Evolutionary conservation across 2,888 invertebrate species (phyloP).

Genomic region (Platerodrilus igneus): DNA sequence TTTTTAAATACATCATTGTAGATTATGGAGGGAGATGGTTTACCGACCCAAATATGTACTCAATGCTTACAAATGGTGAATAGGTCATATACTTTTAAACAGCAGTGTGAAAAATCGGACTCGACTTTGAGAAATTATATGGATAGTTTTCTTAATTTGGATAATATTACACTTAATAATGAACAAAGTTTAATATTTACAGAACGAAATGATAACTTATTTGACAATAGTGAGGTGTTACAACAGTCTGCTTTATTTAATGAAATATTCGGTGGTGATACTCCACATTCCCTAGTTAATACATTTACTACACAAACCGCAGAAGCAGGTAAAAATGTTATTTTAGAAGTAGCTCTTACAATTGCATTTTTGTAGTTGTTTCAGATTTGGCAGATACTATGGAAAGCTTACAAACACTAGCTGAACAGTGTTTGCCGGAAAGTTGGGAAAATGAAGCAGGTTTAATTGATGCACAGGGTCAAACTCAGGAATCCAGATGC

Average conservation of each 20-base stretch:
- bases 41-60: slow-evolving; percentile 44
- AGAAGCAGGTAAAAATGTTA: slow-evolving; percentile 35
- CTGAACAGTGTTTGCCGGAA: slow-evolving; percentile 46
- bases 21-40: slow-evolving; percentile 45
- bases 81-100: slow-evolving; percentile 43
- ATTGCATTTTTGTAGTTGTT: slow-evolving; percentile 10
- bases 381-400: slow-evolving; percentile 45
- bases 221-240: slow-evolving; percentile 39
- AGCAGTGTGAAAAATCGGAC: slow-evolving; percentile 46
- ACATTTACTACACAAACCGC: slow-evolving; percentile 40
- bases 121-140: slow-evolving; percentile 41
- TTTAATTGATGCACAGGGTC: slow-evolving; percentile 35
- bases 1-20: slow-evolving; percentile 21
- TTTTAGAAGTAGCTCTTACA: slow-evolving; percentile 2
- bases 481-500: slow-evolving; percentile 34
- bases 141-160: slow-evolving; percentile 34
- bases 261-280: slow-evolving; percentile 44
- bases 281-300: slow-evolving; percentile 41
- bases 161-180: slow-evolving; percentile 29
- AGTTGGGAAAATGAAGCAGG: slow-evolving; percentile 44
- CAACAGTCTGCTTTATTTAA: slow-evolving; percentile 43
- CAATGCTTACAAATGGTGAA: slow-evolving; percentile 45
- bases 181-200: slow-evolving; percentile 32
- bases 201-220: slow-evolving; percentile 39
- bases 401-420: slow-evolving; percentile 46